Evolutionary conservation across 64 coral and sea anemone genomes (phyloP).

Genomic region (Stylophora pistillata): DNA sequence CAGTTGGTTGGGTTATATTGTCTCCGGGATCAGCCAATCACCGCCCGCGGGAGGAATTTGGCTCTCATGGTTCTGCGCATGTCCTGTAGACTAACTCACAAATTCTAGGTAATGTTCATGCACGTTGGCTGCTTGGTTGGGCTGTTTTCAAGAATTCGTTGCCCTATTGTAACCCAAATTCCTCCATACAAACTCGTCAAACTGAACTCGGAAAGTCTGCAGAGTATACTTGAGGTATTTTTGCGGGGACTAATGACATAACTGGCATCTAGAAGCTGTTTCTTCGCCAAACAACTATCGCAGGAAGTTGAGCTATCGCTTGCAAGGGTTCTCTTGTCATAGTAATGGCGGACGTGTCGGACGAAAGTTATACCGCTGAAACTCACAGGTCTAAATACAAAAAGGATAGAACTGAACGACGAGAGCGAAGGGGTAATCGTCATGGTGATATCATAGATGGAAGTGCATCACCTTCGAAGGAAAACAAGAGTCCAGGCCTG

Average conservation of each 20-base stretch:
- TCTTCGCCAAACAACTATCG: conserved; percentile 49
- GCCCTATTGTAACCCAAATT: conserved; percentile 52
- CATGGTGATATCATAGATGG: conserved; percentile 49
- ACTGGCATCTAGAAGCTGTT: conserved; percentile 26
- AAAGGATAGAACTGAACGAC: conserved; percentile 82
- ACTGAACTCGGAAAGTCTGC: conserved; percentile 31
- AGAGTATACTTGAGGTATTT: conserved; percentile 40
- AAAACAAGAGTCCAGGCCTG: conserved; percentile 61
- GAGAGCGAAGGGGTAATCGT: conserved; percentile 52
- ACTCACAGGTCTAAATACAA: conserved; percentile 68
- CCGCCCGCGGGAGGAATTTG: conserved; percentile 72
- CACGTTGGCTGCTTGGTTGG: conserved; percentile 40
- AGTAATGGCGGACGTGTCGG: conserved; percentile 88
- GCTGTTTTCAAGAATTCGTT: conserved; percentile 78
- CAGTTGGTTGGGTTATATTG: conserved; percentile 42
- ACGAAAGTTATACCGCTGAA: conserved; percentile 60
- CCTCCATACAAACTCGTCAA: conserved; percentile 20
- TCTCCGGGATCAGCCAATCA: conserved; percentile 71
- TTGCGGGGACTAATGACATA: conserved; percentile 79
- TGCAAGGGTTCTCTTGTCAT: conserved; percentile 57
- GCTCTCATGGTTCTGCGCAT: conserved; percentile 68
- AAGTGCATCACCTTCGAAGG: conserved; percentile 47
- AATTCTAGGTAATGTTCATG: conserved; percentile 82
- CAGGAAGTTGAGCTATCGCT: conserved; percentile 68
- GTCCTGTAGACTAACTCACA: conserved; percentile 67